Conservation (phyloP, 1,140 invertebrate species). For the Eriocheir sinensis region DNA sequence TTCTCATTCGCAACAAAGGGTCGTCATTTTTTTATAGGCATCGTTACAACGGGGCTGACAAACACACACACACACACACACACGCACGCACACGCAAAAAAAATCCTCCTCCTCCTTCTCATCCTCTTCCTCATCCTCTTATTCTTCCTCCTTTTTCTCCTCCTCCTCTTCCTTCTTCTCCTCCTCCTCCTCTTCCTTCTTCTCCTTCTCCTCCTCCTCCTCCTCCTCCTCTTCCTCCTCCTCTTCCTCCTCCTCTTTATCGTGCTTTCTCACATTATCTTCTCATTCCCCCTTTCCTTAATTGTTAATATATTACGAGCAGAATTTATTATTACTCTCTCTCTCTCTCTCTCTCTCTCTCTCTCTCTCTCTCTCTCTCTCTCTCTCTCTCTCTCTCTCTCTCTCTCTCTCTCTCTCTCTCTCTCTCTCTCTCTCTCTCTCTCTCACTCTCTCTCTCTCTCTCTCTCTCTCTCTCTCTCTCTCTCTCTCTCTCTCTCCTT, state of each 20-base stretch:
- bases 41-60: too few species aligned
- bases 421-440: background rate
- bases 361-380: constrained; percentile 4
- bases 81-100: too few species aligned
- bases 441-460: background rate
- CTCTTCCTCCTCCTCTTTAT: background rate
- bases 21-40: too few species aligned
- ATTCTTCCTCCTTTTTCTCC: constrained; percentile 24
- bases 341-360: constrained; percentile 1
- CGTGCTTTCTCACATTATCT: background rate
- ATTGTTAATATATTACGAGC: background rate
- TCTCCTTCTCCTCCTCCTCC: background rate
- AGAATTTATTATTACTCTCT: background rate
- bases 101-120: constrained; percentile 18
- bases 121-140: background rate
- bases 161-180: background rate
- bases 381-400: constrained; percentile 29
- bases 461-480: too few species aligned
- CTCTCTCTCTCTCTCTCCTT: background rate
- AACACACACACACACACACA: too few species aligned
- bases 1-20: too few species aligned
- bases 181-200: background rate
- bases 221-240: background rate
- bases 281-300: background rate
- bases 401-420: constrained; percentile 9